A percentile compares a stretch with the other conserved stretches of the same genome.
phyloP scores from a whole-genome alignment of 2,113 vertebrate genomes.

The Heloderma charlesbogerti region DNA sequence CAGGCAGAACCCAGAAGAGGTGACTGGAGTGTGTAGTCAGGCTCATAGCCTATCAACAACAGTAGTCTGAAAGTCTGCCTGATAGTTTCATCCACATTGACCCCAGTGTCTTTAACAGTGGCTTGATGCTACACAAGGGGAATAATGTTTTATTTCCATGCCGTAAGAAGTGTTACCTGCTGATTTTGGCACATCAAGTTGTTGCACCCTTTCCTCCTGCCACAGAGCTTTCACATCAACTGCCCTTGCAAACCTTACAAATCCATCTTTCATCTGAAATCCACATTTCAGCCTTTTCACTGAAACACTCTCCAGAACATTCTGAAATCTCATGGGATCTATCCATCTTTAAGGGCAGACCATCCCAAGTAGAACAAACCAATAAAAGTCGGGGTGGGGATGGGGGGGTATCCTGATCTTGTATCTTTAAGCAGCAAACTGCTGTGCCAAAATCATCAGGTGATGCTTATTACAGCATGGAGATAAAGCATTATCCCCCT shows the following conservation, averaged over 20 bases:
- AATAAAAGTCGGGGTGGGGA: background rate
- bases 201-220: too few species aligned
- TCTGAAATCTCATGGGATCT: background rate
- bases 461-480: background rate
- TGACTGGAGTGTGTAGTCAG: background rate
- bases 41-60: background rate
- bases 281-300: background rate
- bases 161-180: too few species aligned
- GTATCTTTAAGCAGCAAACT: background rate
- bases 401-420: background rate
- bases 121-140: too few species aligned
- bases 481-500: background rate
- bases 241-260: background rate
- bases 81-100: background rate
- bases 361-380: background rate
- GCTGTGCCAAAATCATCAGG: background rate
- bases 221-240: background rate
- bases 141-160: too few species aligned
- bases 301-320: background rate
- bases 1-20: too few species aligned
- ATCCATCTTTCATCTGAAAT: background rate
- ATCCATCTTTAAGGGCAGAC: background rate
- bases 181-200: too few species aligned
- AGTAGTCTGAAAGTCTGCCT: background rate
- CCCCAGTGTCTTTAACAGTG: too few species aligned